Percentiles rank a stretch among this genome's conserved stretches.
phyloP scores from a whole-genome alignment of 2,113 vertebrate species.

The Microcebus griseorufus region DNA sequence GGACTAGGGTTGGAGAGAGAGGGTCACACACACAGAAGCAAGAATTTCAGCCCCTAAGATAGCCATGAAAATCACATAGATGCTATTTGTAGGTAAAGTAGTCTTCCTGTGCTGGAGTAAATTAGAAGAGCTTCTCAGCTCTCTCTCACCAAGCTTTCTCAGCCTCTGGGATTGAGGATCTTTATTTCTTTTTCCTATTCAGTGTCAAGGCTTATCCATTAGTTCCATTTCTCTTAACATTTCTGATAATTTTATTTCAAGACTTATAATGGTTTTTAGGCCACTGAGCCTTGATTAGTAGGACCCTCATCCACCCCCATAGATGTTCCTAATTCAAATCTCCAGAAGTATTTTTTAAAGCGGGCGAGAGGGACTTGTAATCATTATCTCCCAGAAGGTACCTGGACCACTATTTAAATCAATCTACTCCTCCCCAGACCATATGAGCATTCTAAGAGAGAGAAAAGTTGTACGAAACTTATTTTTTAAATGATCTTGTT shows the following conservation, averaged over 20 bases:
- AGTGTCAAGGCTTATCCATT: not conserved
- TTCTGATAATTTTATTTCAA: slow-evolving; percentile 25
- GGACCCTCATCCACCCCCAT: not conserved
- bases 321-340: not conserved
- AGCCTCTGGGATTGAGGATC: not conserved
- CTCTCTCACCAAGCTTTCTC: not conserved
- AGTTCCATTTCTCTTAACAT: not conserved
- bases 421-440: not conserved
- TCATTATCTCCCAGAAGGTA: not conserved
- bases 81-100: not conserved
- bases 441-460: not conserved
- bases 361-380: not conserved
- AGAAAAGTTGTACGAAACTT: not conserved
- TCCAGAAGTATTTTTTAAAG: not conserved
- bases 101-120: not conserved
- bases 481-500: not conserved
- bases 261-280: not conserved
- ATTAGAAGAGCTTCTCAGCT: not conserved
- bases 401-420: not conserved
- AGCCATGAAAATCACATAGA: not conserved
- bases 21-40: not conserved
- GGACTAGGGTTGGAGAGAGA: not conserved
- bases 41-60: not conserved
- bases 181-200: not conserved
- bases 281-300: not conserved